phyloP scores from a whole-genome alignment of 2,888 invertebrate genomes.

The Magallana nippona region DNA sequence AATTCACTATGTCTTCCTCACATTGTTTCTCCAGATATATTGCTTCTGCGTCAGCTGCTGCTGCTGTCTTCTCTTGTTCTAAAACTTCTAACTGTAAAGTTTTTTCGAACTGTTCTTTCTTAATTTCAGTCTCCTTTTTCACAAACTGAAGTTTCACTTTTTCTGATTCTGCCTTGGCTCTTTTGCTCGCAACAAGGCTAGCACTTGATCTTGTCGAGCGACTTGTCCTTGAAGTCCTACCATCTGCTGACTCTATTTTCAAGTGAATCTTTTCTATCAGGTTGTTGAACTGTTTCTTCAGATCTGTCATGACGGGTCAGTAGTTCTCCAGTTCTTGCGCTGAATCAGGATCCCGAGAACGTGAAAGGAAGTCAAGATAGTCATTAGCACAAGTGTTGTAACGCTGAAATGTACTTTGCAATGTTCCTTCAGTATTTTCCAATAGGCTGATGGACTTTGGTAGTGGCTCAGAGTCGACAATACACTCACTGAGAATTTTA shows the following conservation, averaged over 20 bases:
- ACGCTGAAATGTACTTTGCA: conserved; percentile 3
- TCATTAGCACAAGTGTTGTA: conserved; percentile 31
- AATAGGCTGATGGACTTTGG: not conserved
- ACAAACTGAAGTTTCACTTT: not conserved
- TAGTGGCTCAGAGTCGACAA: not conserved
- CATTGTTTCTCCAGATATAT: conserved; percentile 25
- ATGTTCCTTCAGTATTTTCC: conserved; percentile 4
- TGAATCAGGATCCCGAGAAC: conserved; percentile 3
- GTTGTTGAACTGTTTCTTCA: conserved; percentile 6
- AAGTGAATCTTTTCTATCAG: conserved; percentile 26
- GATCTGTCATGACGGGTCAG: conserved; percentile 17
- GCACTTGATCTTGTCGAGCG: not conserved
- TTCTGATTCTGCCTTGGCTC: conserved; percentile 20
- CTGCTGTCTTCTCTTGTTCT: conserved; percentile 30
- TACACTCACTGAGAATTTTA: conserved; percentile 13
- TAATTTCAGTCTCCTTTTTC: conserved; percentile 33
- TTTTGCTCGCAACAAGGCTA: not conserved
- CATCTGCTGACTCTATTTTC: conserved; percentile 16
- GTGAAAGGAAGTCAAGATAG: conserved; percentile 35
- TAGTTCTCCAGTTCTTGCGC: conserved; percentile 24
- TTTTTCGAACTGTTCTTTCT: conserved; percentile 38
- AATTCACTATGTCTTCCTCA: not conserved
- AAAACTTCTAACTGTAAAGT: conserved; percentile 35
- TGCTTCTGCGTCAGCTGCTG: conserved; percentile 42
- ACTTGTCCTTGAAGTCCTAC: not conserved